These are phyloP conservation scores for Brachirus orientalis DNA, from an alignment of 2,113 vertebrate species.

Conservation along the genomic window DNA sequence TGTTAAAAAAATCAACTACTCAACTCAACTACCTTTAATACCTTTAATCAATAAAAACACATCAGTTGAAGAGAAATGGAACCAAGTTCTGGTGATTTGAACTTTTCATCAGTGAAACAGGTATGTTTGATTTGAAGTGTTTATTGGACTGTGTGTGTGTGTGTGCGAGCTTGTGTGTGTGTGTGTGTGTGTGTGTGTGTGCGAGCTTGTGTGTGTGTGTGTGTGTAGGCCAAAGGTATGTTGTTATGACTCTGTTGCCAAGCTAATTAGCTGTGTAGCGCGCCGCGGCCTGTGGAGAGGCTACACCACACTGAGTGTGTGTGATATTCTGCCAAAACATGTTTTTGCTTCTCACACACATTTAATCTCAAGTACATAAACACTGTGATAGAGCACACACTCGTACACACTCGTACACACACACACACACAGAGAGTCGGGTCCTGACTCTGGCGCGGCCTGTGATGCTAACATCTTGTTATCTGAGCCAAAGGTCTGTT, in stretches of 20 bases:
- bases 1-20: too few species aligned
- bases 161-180: too few species aligned
- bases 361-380: background rate
- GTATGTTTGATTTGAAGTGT: conserved; percentile 3
- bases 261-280: background rate
- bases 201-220: conserved; percentile 26
- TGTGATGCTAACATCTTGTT: background rate
- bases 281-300: background rate
- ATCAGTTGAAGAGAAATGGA: too few species aligned
- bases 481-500: background rate
- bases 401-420: too few species aligned
- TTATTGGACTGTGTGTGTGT: conserved; percentile 12
- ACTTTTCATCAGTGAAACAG: too few species aligned
- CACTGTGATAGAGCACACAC: background rate
- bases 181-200: conserved; percentile 14
- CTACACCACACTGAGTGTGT: background rate
- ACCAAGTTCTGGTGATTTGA: too few species aligned
- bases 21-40: too few species aligned
- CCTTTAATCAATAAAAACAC: too few species aligned
- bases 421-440: background rate
- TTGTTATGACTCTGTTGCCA: conserved; percentile 23
- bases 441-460: background rate
- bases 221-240: conserved; percentile 33
- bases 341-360: background rate
- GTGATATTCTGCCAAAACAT: background rate